Conservation (phyloP, 2,888 invertebrate genomes). For the Platypus cylindrus region DNA sequence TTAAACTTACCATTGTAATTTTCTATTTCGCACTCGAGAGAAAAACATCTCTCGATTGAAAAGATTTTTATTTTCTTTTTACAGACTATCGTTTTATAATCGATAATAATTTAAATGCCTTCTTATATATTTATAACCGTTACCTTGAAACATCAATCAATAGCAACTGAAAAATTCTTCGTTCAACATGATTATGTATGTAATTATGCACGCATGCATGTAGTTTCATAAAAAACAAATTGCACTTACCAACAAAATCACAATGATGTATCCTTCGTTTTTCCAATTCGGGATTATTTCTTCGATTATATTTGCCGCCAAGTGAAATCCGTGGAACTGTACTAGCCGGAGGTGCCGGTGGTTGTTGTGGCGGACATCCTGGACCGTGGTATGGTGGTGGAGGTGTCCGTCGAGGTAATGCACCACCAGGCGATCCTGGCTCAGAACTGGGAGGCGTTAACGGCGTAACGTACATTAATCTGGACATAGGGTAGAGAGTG, state of each 20-base stretch:
- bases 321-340: conserved; percentile 26
- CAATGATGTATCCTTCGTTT: conserved; percentile 93
- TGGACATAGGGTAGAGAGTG: conserved; percentile 41
- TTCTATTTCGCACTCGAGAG: conserved; percentile 5
- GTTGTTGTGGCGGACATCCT: conserved; percentile 26
- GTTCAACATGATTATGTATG: too few species aligned
- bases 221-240: too few species aligned
- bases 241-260: conserved; percentile 72
- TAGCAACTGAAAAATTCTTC: too few species aligned
- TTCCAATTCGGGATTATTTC: conserved; percentile 94
- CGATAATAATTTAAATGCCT: too few species aligned
- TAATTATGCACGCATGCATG: too few species aligned
- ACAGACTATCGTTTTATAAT: too few species aligned
- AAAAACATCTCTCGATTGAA: too few species aligned
- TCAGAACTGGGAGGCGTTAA: conserved; percentile 81
- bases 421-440: conserved; percentile 69
- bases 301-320: conserved; percentile 61
- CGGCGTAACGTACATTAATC: conserved; percentile 69
- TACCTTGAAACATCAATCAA: too few species aligned
- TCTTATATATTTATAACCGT: too few species aligned
- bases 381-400: conserved; percentile 66
- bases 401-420: conserved; percentile 57
- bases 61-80: too few species aligned
- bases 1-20: conserved; percentile 5
- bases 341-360: conserved; percentile 22